phyloP scores from a whole-genome alignment of 2,113 vertebrate genomes.

The Oenanthe oenanthe region DNA sequence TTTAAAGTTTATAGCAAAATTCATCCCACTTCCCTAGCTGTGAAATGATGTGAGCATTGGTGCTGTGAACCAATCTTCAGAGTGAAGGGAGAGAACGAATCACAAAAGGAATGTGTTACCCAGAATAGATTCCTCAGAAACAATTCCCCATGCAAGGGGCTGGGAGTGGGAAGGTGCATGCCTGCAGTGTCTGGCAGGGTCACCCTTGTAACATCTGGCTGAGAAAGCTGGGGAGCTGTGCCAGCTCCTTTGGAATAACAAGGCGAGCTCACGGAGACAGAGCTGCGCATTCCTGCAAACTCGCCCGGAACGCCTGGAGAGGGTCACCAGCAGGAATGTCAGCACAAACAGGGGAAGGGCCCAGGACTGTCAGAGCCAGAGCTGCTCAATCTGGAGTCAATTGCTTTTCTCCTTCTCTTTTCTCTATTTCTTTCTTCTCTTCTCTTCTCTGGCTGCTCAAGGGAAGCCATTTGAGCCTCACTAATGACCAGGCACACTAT shows the following conservation, averaged over 20 bases:
- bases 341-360: constrained; percentile 32
- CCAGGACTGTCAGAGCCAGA: constrained; percentile 7
- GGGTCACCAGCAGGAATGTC: constrained; percentile 53
- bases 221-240: constrained; percentile 46
- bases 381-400: constrained; percentile 57
- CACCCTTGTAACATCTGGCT: constrained; percentile 67
- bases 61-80: neutral
- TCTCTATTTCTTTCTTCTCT: neutral
- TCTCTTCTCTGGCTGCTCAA: neutral
- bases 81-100: neutral
- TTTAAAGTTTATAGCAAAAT: neutral
- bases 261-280: neutral
- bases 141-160: neutral
- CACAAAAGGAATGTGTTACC: neutral
- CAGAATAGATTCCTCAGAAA: neutral
- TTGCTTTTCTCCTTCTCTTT: neutral
- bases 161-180: constrained; percentile 20
- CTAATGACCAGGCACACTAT: neutral
- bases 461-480: neutral
- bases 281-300: constrained; percentile 50
- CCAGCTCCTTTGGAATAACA: constrained; percentile 28
- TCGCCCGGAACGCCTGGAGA: constrained; percentile 51
- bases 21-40: neutral
- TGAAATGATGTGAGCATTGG: neutral
- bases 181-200: constrained; percentile 54